Evolutionary conservation across 2,797 vertebrate genomes (phyloP), one percentile per base, ranked within the genome.

Genomic region (Valencia hispanica): DNA sequence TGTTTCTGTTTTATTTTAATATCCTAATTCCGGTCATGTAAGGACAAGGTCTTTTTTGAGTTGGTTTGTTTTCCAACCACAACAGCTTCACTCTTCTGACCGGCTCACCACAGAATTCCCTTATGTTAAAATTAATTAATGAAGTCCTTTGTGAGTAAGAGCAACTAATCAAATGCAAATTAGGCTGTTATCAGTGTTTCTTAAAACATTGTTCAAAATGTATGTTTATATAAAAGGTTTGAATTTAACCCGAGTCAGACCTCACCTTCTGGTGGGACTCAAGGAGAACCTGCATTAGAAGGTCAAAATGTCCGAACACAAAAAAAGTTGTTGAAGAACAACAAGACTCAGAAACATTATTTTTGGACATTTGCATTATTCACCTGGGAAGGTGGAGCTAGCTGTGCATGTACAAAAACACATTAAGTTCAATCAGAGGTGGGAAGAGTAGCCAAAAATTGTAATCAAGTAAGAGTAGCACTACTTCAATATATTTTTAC

Each of bases 61-160:
- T 59, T 27, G 7, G 32, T 39, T 65, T 65, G 10, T 15, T 36
- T 63, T 63, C 32, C 30, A 57, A 57, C 55, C 55, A 57, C n/a
- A 57, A 27, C 41, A 32, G 18, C 70, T 82, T 53, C 57, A 66
- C 63, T 77, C 70, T 75, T 68, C 74, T 76, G 68, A 72, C 71
- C 3, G 0, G 53, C 74, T 78, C 57, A 15, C 71, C 69, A 78
- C 79, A 79, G 51, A 70, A 79, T 72, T 10, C 55, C 70, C 57
- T 61, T 47, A 43, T 76, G 61, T 71, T 32, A n/a, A n/a, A n/a
- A n/a, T n/a, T n/a, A 1, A 1, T 20, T 25, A 36, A 63, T 36
- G 7, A 63, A 22, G 59, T 63, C 59, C 59, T 63, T 51, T 63
- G 59, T 63, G 18, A 63, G 18, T 36, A 34, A 65, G 5, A 30